Evolutionary conservation across 2,888 invertebrate genomes (phyloP), one percentile per base, ranked within the genome.

Genomic region (Cosmia trapezina): DNA sequence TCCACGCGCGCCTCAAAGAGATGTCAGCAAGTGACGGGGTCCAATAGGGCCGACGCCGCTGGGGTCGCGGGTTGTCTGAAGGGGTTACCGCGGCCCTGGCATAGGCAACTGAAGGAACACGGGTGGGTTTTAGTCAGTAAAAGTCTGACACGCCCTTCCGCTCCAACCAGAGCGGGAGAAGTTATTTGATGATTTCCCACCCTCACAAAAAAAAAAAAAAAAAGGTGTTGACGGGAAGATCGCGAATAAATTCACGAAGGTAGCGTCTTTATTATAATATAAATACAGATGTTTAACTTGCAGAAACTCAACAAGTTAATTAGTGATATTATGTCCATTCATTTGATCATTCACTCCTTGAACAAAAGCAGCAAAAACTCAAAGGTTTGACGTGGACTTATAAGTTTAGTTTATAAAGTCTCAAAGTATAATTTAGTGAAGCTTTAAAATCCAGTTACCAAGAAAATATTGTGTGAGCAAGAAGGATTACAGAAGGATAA

Each of bases 161-260:
- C n/a, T n/a, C n/a, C n/a, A n/a, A n/a, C n/a, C n/a, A n/a, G n/a
- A n/a, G n/a, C n/a, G n/a, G n/a, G n/a, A n/a, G n/a, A n/a, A n/a
- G n/a, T n/a, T n/a, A n/a, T n/a, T n/a, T n/a, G n/a, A n/a, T n/a
- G n/a, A n/a, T n/a, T n/a, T n/a, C n/a, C n/a, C n/a, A n/a, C n/a
- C n/a, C n/a, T n/a, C n/a, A n/a, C n/a, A n/a, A n/a, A n/a, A n/a
- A n/a, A n/a, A n/a, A n/a, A n/a, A n/a, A n/a, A n/a, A n/a, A n/a
- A n/a, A 86, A 56, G 47, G 19, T 61, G 45, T 68, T 75, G 65
- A 83, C 65, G 83, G 68, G 45, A 79, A 28, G 37, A 59, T 76
- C 11, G 37, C 37, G 60, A 67, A 67, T 74, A 60, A 66, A 66
- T 79, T 76, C 53, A 61, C 37, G 47, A 14, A 61, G 22, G 28